A percentile compares a stretch with the other conserved stretches of the same genome.
These are phyloP conservation scores for Pogoniulus pusillus DNA, from an alignment of 2,797 vertebrate species.

Conservation along the genomic window DNA sequence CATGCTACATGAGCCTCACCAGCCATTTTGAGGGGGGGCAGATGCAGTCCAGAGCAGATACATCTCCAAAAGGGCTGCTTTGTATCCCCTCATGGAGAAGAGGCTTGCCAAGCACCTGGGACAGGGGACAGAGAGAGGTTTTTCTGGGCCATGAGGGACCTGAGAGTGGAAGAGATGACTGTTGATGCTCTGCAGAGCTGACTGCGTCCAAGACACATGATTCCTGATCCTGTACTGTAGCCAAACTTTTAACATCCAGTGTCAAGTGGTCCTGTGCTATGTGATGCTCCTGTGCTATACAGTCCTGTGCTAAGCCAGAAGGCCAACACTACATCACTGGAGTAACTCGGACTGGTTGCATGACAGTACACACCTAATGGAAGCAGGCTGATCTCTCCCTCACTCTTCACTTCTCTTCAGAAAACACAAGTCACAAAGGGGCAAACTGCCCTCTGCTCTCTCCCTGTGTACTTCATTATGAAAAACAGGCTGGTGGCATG, in stretches of 20 bases:
- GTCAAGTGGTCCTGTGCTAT: neutral
- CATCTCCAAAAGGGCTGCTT: neutral
- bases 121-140: neutral
- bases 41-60: accelerated
- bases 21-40: accelerated
- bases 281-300: neutral
- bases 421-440: neutral
- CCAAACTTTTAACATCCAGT: neutral
- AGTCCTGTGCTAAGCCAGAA: neutral
- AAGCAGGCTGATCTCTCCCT: neutral
- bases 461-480: neutral
- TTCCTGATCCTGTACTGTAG: neutral
- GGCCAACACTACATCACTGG: too few species aligned
- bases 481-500: neutral
- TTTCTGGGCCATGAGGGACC: neutral
- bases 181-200: neutral
- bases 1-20: neutral
- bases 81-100: neutral
- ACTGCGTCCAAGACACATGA: accelerated
- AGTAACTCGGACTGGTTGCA: neutral
- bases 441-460: neutral
- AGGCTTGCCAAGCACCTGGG: neutral
- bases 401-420: neutral
- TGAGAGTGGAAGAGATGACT: neutral
- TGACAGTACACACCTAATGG: neutral